Evolutionary conservation across 2,888 invertebrate species (phyloP).

Genomic region (Oegoconia quadripuncta): DNA sequence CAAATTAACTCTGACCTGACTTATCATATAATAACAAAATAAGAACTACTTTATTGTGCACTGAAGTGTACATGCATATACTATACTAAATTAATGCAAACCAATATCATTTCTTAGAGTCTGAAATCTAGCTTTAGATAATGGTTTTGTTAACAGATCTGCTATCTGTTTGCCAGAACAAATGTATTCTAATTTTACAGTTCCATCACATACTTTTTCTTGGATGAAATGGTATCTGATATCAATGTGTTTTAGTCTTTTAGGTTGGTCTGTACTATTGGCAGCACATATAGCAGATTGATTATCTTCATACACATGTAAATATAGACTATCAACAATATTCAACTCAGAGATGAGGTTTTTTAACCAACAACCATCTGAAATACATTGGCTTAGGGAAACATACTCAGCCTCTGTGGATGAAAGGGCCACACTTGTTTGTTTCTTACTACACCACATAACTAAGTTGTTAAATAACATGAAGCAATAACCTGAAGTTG

Average conservation of each 20-base stretch:
- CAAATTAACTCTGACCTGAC: no score
- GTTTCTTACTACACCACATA: constrained; percentile 5
- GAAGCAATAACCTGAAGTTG: constrained; percentile 5
- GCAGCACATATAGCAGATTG: constrained; percentile 14
- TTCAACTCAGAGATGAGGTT: constrained; percentile 17
- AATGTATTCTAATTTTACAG: constrained; percentile 3
- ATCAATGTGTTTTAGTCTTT: constrained; percentile 15
- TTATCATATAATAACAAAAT: no score
- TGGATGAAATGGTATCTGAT: constrained; percentile 9
- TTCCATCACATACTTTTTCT: background rate
- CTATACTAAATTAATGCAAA: no score
- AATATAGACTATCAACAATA: constrained; percentile 7
- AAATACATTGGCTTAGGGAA: constrained; percentile 14
- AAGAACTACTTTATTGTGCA: no score
- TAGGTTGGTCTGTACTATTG: constrained; percentile 7
- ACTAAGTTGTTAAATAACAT: background rate
- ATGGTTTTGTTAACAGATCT: constrained; percentile 7
- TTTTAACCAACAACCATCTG: constrained; percentile 16
- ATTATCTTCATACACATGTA: constrained; percentile 15
- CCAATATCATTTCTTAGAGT: no score
- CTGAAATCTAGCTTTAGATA: no score
- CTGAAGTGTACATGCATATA: no score
- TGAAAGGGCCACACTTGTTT: constrained; percentile 7
- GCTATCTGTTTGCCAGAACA: constrained; percentile 3
- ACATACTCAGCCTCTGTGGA: constrained; percentile 15